A percentile compares a stretch with the other conserved stretches of the same genome.
Evolutionary conservation across 2,888 invertebrate genomes (phyloP).

Genomic region (Parnassius apollo): DNA sequence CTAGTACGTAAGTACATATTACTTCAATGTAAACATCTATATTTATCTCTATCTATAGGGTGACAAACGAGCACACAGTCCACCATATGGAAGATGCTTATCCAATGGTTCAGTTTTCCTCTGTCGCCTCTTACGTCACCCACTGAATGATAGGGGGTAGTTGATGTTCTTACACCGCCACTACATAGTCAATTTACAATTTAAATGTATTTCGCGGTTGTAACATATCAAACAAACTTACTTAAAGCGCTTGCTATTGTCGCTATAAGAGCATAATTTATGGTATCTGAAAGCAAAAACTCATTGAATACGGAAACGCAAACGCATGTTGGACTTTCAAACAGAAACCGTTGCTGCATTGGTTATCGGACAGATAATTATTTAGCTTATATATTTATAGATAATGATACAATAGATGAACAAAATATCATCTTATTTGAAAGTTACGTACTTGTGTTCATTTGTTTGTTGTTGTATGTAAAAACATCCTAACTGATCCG

Average conservation of each 20-base stretch:
- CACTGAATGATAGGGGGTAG: too few relatives aligned
- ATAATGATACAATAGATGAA: too few relatives aligned
- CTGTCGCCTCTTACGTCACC: too few relatives aligned
- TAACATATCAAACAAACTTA: slow-evolving; percentile 20
- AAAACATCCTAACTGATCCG: too few relatives aligned
- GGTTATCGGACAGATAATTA: slow-evolving; percentile 12
- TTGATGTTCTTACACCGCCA: too few relatives aligned
- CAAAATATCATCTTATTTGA: slow-evolving; percentile 9
- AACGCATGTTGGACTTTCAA: slow-evolving; percentile 8
- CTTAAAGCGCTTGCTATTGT: background rate
- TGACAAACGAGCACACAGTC: too few relatives aligned
- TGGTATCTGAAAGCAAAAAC: slow-evolving; percentile 15
- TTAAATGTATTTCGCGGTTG: slow-evolving; percentile 10
- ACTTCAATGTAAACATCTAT: too few relatives aligned
- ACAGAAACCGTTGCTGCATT: slow-evolving; percentile 13
- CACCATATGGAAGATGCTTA: too few relatives aligned
- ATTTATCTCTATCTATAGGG: too few relatives aligned
- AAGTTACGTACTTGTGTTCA: background rate
- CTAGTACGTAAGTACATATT: too few relatives aligned
- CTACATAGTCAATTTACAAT: too few relatives aligned
- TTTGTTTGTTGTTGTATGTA: background rate
- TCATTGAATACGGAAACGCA: slow-evolving; percentile 21
- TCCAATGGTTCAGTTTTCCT: too few relatives aligned
- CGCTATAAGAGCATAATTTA: slow-evolving; percentile 12
- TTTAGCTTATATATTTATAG: slow-evolving; percentile 5